Percentiles rank a stretch among this genome's conserved stretches.
Conservation (phyloP, 2,888 invertebrate genomes). For the Macrophya alboannulata region DNA sequence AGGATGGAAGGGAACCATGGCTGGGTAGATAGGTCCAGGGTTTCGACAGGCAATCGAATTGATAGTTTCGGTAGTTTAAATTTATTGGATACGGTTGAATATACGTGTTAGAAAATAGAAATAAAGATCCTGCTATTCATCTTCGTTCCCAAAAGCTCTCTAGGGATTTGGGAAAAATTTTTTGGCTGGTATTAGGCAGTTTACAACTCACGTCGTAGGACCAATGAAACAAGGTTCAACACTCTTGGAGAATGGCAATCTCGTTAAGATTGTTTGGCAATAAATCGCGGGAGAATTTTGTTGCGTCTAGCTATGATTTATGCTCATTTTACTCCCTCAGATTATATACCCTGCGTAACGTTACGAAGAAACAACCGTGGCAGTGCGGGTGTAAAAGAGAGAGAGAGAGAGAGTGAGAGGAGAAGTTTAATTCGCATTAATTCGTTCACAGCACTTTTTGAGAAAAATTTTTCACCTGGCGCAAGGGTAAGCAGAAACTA, state of each 20-base stretch:
- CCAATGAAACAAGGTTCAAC: not conserved
- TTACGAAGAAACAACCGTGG: not conserved
- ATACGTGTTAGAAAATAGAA: not conserved
- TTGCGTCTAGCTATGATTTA: constrained; percentile 28
- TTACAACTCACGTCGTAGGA: not conserved
- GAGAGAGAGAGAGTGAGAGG: not conserved
- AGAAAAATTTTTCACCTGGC: constrained; percentile 19
- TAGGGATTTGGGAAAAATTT: not conserved
- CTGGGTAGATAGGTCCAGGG: not conserved
- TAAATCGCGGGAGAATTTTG: constrained; percentile 18
- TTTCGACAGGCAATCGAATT: constrained; percentile 6
- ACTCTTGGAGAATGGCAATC: not conserved
- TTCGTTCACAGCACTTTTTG: not conserved
- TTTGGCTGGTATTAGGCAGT: not conserved
- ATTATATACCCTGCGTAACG: not conserved
- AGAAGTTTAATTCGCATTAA: not conserved
- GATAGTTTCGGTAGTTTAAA: constrained; percentile 28
- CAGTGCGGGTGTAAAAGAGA: not conserved
- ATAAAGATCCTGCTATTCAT: not conserved
- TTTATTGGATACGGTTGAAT: constrained; percentile 33
- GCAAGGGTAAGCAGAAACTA: constrained; percentile 5
- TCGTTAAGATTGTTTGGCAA: constrained; percentile 4
- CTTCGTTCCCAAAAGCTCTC: not conserved
- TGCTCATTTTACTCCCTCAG: not conserved
- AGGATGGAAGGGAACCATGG: not conserved